These are phyloP conservation scores for Alouatta palliata DNA, from an alignment of 2,113 vertebrate species.

Conservation along the genomic window DNA sequence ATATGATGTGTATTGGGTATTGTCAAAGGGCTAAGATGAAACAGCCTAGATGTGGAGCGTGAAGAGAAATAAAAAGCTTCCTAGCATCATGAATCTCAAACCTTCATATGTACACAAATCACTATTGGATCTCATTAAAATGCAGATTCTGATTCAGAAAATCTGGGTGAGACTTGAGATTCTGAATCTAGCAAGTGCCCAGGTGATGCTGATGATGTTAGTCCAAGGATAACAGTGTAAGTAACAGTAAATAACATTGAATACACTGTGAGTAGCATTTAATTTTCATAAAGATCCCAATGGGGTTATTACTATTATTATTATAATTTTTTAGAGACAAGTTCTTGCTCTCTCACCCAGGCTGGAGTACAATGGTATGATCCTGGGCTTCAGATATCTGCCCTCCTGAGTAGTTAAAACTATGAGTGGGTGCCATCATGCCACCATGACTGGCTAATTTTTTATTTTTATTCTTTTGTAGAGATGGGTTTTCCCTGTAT, in stretches of 20 bases:
- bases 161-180: neutral
- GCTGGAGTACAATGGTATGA: no score
- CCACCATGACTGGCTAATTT: no score
- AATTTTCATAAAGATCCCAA: neutral
- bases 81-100: neutral
- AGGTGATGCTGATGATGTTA: neutral
- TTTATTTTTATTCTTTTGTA: no score
- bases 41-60: neutral
- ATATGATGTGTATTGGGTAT: no score
- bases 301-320: no score
- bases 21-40: neutral
- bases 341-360: no score
- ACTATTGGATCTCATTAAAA: neutral
- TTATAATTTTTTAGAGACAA: no score
- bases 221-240: neutral
- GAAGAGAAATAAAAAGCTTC: neutral
- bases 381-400: no score
- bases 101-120: neutral
- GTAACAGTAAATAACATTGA: neutral
- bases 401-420: no score
- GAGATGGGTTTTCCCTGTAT: no score
- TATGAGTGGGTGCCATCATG: no score
- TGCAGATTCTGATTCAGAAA: neutral
- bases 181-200: neutral
- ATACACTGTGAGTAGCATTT: neutral